Evolutionary conservation across 2,888 invertebrate genomes (phyloP).

Genomic region (Euproctis similis): DNA sequence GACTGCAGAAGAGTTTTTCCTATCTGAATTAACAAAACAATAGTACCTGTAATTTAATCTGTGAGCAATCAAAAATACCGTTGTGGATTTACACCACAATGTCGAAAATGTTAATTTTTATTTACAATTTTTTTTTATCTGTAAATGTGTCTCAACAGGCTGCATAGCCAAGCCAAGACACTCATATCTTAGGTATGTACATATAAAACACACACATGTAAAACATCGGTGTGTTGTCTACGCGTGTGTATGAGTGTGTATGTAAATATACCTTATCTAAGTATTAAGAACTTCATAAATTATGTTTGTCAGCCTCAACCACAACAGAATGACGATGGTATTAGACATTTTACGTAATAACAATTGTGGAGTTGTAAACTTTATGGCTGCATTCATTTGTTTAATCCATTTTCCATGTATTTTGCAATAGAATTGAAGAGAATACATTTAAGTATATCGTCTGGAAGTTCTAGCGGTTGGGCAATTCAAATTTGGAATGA

Average conservation of each 20-base stretch:
- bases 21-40: no score
- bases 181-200: slow-evolving; percentile 46
- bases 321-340: slow-evolving; percentile 50
- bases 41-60: no score
- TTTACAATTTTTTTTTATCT: slow-evolving; percentile 60
- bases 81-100: slow-evolving; percentile 30
- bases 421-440: no score
- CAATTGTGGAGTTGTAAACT: slow-evolving; percentile 4
- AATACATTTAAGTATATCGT: no score
- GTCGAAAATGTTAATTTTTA: slow-evolving; percentile 45
- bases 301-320: slow-evolving; percentile 72
- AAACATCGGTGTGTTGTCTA: slow-evolving; percentile 65
- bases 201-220: slow-evolving; percentile 64
- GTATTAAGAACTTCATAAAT: slow-evolving; percentile 75
- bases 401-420: background rate
- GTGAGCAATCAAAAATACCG: slow-evolving; percentile 35
- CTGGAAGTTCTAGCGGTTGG: no score
- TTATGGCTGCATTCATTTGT: no score
- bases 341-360: slow-evolving; percentile 17
- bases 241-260: slow-evolving; percentile 55
- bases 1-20: no score
- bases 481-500: no score
- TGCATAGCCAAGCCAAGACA: slow-evolving; percentile 51
- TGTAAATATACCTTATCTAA: slow-evolving; percentile 71
- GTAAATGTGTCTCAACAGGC: slow-evolving; percentile 65